These are phyloP conservation scores for Prosapia bicincta DNA, from an alignment of 2,888 invertebrate species.

Conservation along the genomic window DNA sequence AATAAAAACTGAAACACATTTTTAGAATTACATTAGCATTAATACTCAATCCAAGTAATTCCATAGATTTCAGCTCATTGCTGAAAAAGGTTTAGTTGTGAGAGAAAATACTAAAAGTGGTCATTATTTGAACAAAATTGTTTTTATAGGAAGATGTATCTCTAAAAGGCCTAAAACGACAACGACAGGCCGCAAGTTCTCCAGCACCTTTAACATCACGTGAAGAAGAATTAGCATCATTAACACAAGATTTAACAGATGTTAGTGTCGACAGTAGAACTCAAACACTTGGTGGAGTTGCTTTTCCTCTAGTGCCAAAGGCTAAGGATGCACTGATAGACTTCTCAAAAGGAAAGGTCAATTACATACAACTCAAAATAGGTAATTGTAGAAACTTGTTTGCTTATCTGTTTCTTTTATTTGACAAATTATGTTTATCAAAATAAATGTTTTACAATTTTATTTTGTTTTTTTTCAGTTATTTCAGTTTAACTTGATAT, in stretches of 20 bases:
- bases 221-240: constrained; percentile 79
- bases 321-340: constrained; percentile 37
- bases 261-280: constrained; percentile 79
- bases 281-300: constrained; percentile 86
- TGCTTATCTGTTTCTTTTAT: too few relatives aligned
- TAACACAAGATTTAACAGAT: constrained; percentile 62
- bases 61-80: too few relatives aligned
- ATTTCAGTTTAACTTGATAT: too few relatives aligned
- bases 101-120: too few relatives aligned
- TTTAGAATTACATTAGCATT: too few relatives aligned
- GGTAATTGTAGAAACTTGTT: constrained; percentile 39
- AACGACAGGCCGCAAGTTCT: constrained; percentile 70
- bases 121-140: too few relatives aligned
- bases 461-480: too few relatives aligned
- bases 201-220: constrained; percentile 88
- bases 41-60: too few relatives aligned
- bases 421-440: too few relatives aligned
- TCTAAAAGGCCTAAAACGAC: constrained; percentile 75
- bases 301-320: constrained; percentile 67
- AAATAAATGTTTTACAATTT: too few relatives aligned
- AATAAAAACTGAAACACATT: too few relatives aligned
- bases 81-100: too few relatives aligned
- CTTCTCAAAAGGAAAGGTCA: constrained; percentile 57
- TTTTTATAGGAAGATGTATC: constrained; percentile 69
- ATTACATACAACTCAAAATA: constrained; percentile 88